Percentiles rank a stretch among this genome's conserved stretches.
These are phyloP conservation scores for Drosophila gaucha DNA, from an alignment of 2,888 invertebrate species.

Conservation along the genomic window DNA sequence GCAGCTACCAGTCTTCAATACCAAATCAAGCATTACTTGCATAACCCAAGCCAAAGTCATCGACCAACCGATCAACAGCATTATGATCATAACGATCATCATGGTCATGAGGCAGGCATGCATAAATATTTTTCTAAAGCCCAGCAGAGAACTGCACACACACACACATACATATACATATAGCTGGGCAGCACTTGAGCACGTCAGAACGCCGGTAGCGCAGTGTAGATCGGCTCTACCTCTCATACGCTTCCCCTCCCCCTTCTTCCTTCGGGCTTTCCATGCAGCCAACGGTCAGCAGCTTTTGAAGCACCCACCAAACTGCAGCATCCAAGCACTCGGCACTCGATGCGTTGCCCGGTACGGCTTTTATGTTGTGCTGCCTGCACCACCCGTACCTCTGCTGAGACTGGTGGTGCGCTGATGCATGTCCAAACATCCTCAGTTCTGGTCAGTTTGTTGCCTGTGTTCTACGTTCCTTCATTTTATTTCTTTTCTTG, in stretches of 20 bases:
- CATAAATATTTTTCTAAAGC: conserved; percentile 75
- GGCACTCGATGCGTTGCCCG: conserved; percentile 26
- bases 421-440: conserved; percentile 78
- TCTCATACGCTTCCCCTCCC: neutral
- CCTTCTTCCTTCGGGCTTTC: conserved; percentile 2
- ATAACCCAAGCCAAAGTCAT: conserved; percentile 75
- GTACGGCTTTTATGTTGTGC: conserved; percentile 58
- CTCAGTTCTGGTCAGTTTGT: conserved; percentile 79
- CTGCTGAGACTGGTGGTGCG: conserved; percentile 42
- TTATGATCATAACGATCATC: conserved; percentile 36
- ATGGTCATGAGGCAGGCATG: conserved; percentile 50
- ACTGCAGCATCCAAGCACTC: conserved; percentile 48
- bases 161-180: conserved; percentile 27
- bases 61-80: conserved; percentile 60
- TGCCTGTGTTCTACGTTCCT: conserved; percentile 47
- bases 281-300: conserved; percentile 52
- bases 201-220: conserved; percentile 67
- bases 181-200: conserved; percentile 58
- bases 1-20: conserved; percentile 78
- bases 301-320: conserved; percentile 75
- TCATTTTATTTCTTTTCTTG: conserved; percentile 74
- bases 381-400: conserved; percentile 14
- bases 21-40: conserved; percentile 81
- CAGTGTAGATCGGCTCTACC: conserved; percentile 4
- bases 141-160: conserved; percentile 37